phyloP scores from a whole-genome alignment of 1,140 invertebrate species.

The Formica exsecta region DNA sequence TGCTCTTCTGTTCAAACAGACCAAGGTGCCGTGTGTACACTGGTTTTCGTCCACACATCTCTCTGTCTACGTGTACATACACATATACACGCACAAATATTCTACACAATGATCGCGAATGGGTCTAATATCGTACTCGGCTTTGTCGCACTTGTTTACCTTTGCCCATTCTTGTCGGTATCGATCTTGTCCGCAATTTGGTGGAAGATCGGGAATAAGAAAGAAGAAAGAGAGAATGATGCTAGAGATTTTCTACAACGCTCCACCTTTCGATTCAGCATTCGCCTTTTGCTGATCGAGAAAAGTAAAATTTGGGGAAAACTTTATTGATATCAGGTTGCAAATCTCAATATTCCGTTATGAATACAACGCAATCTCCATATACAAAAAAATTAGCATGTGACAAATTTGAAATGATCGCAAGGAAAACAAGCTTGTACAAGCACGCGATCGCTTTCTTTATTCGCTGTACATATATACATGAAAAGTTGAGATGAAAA shows the following conservation, averaged over 20 bases:
- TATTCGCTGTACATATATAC: background rate
- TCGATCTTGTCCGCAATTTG: conserved; percentile 59
- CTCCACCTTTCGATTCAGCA: background rate
- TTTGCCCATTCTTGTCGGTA: conserved; percentile 67
- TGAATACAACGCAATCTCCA: too few relatives aligned
- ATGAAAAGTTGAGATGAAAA: background rate
- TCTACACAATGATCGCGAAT: conserved; percentile 41
- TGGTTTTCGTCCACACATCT: conserved; percentile 57
- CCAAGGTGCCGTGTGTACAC: conserved; percentile 82
- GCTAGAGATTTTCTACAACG: conserved; percentile 8
- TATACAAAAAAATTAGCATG: too few relatives aligned
- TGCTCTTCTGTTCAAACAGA: conserved; percentile 81
- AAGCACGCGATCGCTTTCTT: background rate
- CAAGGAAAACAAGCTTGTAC: background rate
- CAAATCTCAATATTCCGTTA: background rate
- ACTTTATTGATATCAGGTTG: background rate
- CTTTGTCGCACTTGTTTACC: conserved; percentile 72
- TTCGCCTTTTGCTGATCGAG: background rate
- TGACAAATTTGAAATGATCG: background rate
- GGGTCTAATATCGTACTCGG: conserved; percentile 74
- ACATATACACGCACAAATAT: conserved; percentile 9
- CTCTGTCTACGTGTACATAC: conserved; percentile 12
- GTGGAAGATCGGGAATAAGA: conserved; percentile 31
- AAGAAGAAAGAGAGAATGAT: background rate
- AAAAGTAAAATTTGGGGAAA: background rate